phyloP scores from a whole-genome alignment of 2,888 invertebrate genomes.

The Chelonus formosanus region DNA sequence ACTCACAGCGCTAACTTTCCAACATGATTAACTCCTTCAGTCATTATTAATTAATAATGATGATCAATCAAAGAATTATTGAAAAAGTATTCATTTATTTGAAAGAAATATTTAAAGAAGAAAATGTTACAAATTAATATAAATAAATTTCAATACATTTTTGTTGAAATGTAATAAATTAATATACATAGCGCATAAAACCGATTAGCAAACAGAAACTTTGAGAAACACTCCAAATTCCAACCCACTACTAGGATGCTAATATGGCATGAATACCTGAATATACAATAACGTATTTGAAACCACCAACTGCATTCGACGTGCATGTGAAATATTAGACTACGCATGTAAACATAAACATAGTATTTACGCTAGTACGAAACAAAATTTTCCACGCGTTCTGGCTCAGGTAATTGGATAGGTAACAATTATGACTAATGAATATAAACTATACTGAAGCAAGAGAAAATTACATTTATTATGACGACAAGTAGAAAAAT shows the following conservation, averaged over 20 bases:
- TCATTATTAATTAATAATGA: too few relatives aligned
- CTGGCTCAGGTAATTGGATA: not conserved
- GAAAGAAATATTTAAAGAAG: too few relatives aligned
- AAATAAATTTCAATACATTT: too few relatives aligned
- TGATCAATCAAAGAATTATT: too few relatives aligned
- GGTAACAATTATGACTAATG: not conserved
- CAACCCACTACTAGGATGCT: slow-evolving; percentile 30
- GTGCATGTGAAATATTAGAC: slow-evolving; percentile 14
- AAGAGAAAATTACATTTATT: too few relatives aligned
- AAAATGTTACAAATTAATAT: too few relatives aligned
- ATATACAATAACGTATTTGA: slow-evolving; percentile 35
- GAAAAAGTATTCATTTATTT: too few relatives aligned
- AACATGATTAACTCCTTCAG: too few relatives aligned
- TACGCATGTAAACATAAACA: slow-evolving; percentile 11
- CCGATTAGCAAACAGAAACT: slow-evolving; percentile 36
- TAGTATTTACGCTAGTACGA: not conserved
- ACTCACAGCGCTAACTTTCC: too few relatives aligned
- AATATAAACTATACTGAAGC: too few relatives aligned
- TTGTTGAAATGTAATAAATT: not conserved
- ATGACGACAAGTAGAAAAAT: too few relatives aligned
- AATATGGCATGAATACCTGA: slow-evolving; percentile 39
- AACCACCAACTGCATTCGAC: slow-evolving; percentile 13
- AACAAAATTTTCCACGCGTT: slow-evolving; percentile 3
- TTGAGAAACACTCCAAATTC: slow-evolving; percentile 44
- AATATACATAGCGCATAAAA: not conserved